Evolutionary conservation across 1,140 invertebrate species (phyloP), one percentile per base, ranked within the genome.

Genomic region (Colletes latitarsis): DNA sequence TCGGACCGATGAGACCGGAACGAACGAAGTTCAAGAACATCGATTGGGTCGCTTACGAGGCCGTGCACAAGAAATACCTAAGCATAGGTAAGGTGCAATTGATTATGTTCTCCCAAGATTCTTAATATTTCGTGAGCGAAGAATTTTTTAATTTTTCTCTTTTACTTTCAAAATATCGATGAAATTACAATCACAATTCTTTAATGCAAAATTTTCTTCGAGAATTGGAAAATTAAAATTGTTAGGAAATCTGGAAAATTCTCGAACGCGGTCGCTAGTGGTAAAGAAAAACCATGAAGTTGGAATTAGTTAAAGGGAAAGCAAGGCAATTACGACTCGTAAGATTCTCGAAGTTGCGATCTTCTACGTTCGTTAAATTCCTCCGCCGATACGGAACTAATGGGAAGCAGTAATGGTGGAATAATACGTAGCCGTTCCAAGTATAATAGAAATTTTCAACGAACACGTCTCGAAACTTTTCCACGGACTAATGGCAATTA

Each of bases 11-110:
- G 15, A 94, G 96, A 82, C 96, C 96, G 80, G 97, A 97, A 86
- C 94, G 96, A 77, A 96, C 95, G 77, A 95, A 96, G 86, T 95
- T 97, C 90, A 98, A 96, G 92, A 97, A 96, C 88, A 96, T 98
- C 79, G 97, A 98, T 88, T 99, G 98, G 98, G 97, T 97, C 4
- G 96, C 97, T 3, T 99, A 98, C 91, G 97, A 98, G 90, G 96
- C 95, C 19, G 96, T 97, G n/a, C 97, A 98, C 87, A 98, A 98
- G 91, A 97, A 98, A 91, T 99, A 98, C 93, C 94, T 99, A 49
- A 97, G 96, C 94, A 96, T 99, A 88, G 96, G 97, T 97, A 89
- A 94, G 30, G 0, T 30, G 30, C 30, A 30, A 30, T 30, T 30
- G 30, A 30, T 30, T 2, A 30, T 0, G 30, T 30, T 30, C 30